A percentile compares a stretch with the other conserved stretches of the same genome.
These are phyloP conservation scores for Menidia menidia DNA, from an alignment of 2,797 vertebrate genomes.

Conservation along the genomic window DNA sequence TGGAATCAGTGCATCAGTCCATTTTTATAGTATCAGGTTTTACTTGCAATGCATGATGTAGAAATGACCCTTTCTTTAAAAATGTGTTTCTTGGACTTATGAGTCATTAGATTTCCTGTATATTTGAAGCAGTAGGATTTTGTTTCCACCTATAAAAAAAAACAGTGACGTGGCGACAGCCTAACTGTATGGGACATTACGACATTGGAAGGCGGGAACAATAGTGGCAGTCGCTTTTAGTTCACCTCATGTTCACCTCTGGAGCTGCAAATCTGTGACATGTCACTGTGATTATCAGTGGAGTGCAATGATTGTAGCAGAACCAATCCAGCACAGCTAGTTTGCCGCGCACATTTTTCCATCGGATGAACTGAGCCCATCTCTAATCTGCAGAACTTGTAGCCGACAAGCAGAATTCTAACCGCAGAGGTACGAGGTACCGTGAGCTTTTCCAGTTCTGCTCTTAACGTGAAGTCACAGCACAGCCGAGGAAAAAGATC, in stretches of 20 bases:
- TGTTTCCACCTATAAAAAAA: not conserved
- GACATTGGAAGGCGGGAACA: slow-evolving; percentile 28
- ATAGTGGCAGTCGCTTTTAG: slow-evolving; percentile 21
- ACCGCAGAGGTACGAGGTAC: slow-evolving; percentile 16
- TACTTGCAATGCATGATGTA: not conserved
- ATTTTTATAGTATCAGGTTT: slow-evolving; percentile 4
- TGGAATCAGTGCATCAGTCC: not conserved
- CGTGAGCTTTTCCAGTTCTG: slow-evolving; percentile 23
- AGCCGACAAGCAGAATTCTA: slow-evolving; percentile 38
- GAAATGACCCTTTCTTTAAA: not conserved
- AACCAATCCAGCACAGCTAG: slow-evolving; percentile 35
- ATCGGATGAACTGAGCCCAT: slow-evolving; percentile 34
- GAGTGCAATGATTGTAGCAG: slow-evolving; percentile 49
- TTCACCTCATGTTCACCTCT: slow-evolving; percentile 43
- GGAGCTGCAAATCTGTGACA: slow-evolving; percentile 33
- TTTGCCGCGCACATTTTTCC: slow-evolving; percentile 31
- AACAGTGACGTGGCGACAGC: slow-evolving; percentile 1
- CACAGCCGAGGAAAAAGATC: slow-evolving; percentile 25
- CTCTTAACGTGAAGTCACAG: slow-evolving; percentile 47
- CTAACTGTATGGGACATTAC: not conserved
- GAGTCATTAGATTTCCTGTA: not conserved
- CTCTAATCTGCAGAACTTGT: slow-evolving; percentile 35
- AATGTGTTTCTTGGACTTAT: slow-evolving; percentile 16
- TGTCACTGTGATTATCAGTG: slow-evolving; percentile 53
- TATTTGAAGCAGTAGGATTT: slow-evolving; percentile 4